These are phyloP conservation scores for Corynorhinus townsendii DNA, from an alignment of 2,113 vertebrate genomes.

Conservation along the genomic window DNA sequence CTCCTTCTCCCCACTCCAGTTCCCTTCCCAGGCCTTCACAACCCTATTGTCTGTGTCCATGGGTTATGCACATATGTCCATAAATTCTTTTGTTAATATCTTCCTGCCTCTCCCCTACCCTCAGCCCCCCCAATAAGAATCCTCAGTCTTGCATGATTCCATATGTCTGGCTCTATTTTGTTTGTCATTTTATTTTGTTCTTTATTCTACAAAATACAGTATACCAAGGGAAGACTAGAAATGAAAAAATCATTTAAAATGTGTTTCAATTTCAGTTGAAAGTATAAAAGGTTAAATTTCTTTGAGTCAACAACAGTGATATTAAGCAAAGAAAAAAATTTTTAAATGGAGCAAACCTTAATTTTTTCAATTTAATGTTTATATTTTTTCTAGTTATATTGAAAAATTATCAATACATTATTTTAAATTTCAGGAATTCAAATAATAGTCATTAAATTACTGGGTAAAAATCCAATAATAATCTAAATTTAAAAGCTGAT, in stretches of 20 bases:
- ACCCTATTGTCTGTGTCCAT: too few relatives aligned
- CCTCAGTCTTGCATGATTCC: too few relatives aligned
- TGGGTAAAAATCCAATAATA: neutral
- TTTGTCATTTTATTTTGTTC: too few relatives aligned
- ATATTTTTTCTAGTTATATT: neutral
- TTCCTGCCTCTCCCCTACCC: too few relatives aligned
- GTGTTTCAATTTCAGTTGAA: neutral
- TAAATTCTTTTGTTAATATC: too few relatives aligned
- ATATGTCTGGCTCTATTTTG: too few relatives aligned
- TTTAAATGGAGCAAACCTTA: neutral
- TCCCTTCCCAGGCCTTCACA: too few relatives aligned
- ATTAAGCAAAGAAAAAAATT: neutral
- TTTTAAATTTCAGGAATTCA: neutral
- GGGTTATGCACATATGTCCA: too few relatives aligned
- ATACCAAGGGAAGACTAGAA: neutral
- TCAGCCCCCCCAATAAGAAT: too few relatives aligned
- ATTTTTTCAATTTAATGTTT: neutral
- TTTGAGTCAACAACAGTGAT: neutral
- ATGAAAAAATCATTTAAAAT: neutral
- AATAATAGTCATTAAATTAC: neutral
- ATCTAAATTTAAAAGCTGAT: constrained; percentile 15
- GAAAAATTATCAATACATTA: neutral
- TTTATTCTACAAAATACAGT: neutral
- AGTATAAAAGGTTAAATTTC: neutral
- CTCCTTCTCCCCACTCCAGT: too few relatives aligned